A percentile compares a stretch with the other conserved stretches of the same genome.
Evolutionary conservation across 2,797 vertebrate species (phyloP).

Genomic region (Ctenopoma multispine): DNA sequence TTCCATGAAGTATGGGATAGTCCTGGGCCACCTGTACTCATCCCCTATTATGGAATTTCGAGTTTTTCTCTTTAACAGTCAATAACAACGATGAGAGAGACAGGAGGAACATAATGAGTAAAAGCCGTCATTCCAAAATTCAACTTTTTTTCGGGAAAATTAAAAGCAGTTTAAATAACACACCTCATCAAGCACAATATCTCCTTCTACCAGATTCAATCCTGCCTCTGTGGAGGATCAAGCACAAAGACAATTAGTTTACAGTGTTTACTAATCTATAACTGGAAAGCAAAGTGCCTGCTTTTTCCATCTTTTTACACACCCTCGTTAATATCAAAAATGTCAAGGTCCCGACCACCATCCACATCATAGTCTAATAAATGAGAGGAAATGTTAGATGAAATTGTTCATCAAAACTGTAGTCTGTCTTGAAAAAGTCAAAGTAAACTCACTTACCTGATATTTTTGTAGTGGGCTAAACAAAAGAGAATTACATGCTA

Average conservation of each 20-base stretch:
- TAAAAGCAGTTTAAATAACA: slow-evolving; percentile 41
- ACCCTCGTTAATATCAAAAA: slow-evolving; percentile 96
- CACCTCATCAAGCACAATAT: slow-evolving; percentile 88
- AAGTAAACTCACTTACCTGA: slow-evolving; percentile 59
- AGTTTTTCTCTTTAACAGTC: slow-evolving; percentile 69
- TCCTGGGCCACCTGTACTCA: slow-evolving; percentile 89
- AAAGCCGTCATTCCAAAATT: neutral
- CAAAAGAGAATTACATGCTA: slow-evolving; percentile 4
- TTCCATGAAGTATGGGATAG: slow-evolving; percentile 90
- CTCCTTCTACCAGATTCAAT: slow-evolving; percentile 91
- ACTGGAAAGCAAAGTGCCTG: neutral
- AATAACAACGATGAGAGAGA: slow-evolving; percentile 28
- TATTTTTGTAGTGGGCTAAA: slow-evolving; percentile 68
- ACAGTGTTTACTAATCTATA: neutral
- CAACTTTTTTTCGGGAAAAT: neutral
- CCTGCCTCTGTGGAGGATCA: slow-evolving; percentile 82
- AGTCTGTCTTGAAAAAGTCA: neutral
- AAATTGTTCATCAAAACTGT: neutral
- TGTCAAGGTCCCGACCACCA: slow-evolving; percentile 86
- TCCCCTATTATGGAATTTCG: slow-evolving; percentile 91
- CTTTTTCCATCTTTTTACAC: neutral
- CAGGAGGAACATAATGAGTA: neutral
- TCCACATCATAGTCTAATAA: slow-evolving; percentile 88
- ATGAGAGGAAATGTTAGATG: neutral
- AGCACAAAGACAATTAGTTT: slow-evolving; percentile 15